These are phyloP conservation scores for Scortum barcoo DNA, from an alignment of 2,113 vertebrate genomes.

Conservation along the genomic window DNA sequence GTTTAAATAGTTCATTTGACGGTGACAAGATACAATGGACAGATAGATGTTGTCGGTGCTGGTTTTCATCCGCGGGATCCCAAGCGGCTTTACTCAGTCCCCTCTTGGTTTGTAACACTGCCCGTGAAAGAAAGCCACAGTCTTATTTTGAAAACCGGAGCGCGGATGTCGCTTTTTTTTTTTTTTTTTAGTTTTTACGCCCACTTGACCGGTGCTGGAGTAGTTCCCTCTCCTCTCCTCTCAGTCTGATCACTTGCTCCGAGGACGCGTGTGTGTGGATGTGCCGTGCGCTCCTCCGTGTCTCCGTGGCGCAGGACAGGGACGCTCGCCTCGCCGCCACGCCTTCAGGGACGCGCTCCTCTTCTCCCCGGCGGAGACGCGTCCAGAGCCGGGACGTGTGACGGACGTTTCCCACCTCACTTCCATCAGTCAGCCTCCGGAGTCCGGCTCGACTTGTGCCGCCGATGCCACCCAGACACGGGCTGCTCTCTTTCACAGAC, in stretches of 20 bases:
- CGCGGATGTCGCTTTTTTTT: constrained; percentile 54
- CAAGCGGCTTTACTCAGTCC: too few species aligned
- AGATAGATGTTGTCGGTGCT: not conserved
- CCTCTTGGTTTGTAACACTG: too few species aligned
- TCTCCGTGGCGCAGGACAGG: constrained; percentile 67
- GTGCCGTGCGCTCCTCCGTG: constrained; percentile 33
- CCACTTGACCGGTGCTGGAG: constrained; percentile 32
- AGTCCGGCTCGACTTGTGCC: constrained; percentile 48
- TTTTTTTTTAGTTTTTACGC: accelerated
- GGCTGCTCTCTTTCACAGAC: too few species aligned
- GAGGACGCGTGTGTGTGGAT: constrained; percentile 65
- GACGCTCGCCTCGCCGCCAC: constrained; percentile 66
- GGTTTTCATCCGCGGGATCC: not conserved
- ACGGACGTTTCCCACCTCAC: constrained; percentile 8
- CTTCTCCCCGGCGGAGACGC: constrained; percentile 8
- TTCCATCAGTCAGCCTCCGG: constrained; percentile 21
- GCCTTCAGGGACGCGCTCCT: constrained; percentile 62
- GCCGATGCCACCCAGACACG: constrained; percentile 37
- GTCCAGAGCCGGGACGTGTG: constrained; percentile 20
- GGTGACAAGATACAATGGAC: not conserved
- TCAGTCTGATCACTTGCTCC: constrained; percentile 44
- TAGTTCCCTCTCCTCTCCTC: constrained; percentile 50
- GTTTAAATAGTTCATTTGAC: not conserved
- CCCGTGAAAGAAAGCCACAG: not conserved
- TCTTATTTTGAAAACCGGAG: constrained; percentile 51